Evolutionary conservation across 2,113 vertebrate genomes (phyloP), one percentile per base, ranked within the genome.

Genomic region (Rhinopomastus cyanomelas): DNA sequence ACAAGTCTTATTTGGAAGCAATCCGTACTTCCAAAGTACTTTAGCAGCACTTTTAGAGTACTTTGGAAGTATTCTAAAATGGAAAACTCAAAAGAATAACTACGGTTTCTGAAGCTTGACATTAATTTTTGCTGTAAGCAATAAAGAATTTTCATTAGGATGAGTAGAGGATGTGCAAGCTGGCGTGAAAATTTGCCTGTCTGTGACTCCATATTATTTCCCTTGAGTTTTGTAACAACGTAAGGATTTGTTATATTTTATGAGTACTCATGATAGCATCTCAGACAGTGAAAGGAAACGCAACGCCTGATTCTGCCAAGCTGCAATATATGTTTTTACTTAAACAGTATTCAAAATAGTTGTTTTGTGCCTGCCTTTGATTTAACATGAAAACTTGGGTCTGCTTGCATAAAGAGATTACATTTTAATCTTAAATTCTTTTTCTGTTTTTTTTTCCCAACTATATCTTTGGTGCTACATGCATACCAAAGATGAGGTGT

Each of bases 321-420:
- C 32, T 89, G 12, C 65, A 34, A 29, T 91, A 52, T 68, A 29
- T 85, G 39, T n/a, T 96, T 81, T 80, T 77, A 80, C 52, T 87
- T 62, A 74, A 89, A 78, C 4, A 42, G 27, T 23, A 36, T 87
- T 80, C 21, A 73, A 22, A 87, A 57, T 61, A 64, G 30, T 48
- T 73, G 16, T 83, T 92, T 85, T 87, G 5, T 85, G 22, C 91
- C 59, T 95, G 32, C 75, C 32, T 14, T 51, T 85, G 51, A 69
- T 86, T 81, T 74, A 53, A 44, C 30, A 16, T 17, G 60, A 85
- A 57, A 62, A n/a, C 16, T 76, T 60, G 48, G 14, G 5, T 66
- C 26, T 87, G 3, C 23, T 69, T 65, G 5, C 17, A 9, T 73
- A 39, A 78, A 81, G 5, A 8, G 23, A 56, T 52, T 75, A 16